phyloP scores from a whole-genome alignment of 1,140 invertebrate species.

The Heliconius hermathena region DNA sequence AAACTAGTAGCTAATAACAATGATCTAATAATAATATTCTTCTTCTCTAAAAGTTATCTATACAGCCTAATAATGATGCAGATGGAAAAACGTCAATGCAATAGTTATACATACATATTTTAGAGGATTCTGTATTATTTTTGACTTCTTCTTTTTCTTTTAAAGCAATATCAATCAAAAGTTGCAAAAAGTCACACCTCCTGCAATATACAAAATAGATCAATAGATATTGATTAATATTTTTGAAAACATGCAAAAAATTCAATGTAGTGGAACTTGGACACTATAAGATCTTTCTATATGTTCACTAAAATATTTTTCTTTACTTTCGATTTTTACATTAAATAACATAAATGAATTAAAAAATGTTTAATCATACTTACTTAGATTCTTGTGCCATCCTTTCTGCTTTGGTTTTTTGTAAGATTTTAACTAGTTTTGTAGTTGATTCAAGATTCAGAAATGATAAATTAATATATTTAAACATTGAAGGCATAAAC shows the following conservation, averaged over 20 bases:
- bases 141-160: conserved; percentile 57
- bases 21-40: too few species aligned
- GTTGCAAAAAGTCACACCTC: conserved; percentile 70
- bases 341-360: too few species aligned
- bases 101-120: conserved; percentile 43
- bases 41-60: too few species aligned
- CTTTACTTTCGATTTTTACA: too few species aligned
- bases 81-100: neutral
- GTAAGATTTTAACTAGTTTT: conserved; percentile 39
- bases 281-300: too few species aligned
- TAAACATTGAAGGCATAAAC: conserved; percentile 51
- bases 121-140: conserved; percentile 38
- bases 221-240: neutral
- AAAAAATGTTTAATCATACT: conserved; percentile 13
- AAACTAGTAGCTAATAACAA: too few species aligned
- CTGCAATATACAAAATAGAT: conserved; percentile 44
- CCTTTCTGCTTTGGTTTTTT: conserved; percentile 42
- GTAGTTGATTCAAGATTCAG: conserved; percentile 38
- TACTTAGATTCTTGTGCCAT: conserved; percentile 43
- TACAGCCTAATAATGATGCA: too few species aligned
- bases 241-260: neutral
- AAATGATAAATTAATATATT: conserved; percentile 49
- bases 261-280: too few species aligned
- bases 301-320: too few species aligned
- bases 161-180: conserved; percentile 64